Conservation (phyloP, 2,888 invertebrate genomes). For the Tachystola acroxantha region DNA sequence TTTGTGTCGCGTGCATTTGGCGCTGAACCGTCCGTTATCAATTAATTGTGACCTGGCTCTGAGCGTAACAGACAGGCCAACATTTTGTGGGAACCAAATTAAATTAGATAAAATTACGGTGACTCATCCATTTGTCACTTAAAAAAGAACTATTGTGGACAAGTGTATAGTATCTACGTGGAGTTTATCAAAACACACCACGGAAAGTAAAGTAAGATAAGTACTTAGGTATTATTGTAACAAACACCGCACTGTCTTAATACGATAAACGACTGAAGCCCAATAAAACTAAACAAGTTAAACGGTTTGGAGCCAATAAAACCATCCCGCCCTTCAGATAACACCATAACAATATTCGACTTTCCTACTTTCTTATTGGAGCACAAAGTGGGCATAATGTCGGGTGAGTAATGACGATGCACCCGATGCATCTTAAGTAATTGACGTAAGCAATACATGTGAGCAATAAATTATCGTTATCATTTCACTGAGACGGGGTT, state of each 20-base stretch:
- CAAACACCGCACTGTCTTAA: conserved; percentile 57
- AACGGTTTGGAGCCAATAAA: conserved; percentile 55
- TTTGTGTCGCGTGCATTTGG: conserved; percentile 66
- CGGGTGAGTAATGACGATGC: conserved; percentile 40
- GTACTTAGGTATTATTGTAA: too few species aligned
- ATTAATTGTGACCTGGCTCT: conserved; percentile 44
- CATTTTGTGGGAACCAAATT: neutral
- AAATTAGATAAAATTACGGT: too few species aligned
- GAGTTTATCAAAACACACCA: conserved; percentile 57
- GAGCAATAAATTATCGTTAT: conserved; percentile 40
- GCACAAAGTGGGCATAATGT: conserved; percentile 25
- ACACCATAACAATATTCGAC: conserved; percentile 41
- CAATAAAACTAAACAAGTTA: conserved; percentile 73
- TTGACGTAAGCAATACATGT: conserved; percentile 41
- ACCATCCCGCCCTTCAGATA: conserved; percentile 39
- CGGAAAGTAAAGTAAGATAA: conserved; percentile 46
- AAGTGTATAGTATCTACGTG: too few species aligned
- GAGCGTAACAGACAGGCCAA: neutral
- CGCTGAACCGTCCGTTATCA: conserved; percentile 50
- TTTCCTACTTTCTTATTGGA: conserved; percentile 22
- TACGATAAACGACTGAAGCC: conserved; percentile 64
- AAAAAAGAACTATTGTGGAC: too few species aligned
- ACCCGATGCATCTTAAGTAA: conserved; percentile 39
- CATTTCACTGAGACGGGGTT: conserved; percentile 19
- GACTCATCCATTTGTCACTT: too few species aligned